A percentile compares a stretch with the other conserved stretches of the same genome.
Evolutionary conservation across 2,888 invertebrate genomes (phyloP).

Genomic region (Oscheius sp.): DNA sequence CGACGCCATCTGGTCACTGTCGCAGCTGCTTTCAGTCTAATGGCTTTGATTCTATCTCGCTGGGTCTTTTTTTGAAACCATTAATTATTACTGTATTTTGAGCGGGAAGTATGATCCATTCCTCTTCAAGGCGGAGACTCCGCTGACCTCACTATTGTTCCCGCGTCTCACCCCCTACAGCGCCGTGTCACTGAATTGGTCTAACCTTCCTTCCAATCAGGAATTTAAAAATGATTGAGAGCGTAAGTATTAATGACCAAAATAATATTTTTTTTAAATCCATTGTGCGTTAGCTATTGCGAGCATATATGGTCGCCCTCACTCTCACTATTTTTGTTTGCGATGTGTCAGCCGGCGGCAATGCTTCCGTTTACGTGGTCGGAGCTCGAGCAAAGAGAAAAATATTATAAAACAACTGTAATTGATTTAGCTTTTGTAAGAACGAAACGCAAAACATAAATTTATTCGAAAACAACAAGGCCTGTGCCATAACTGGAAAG

Average conservation of each 20-base stretch:
- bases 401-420: too few species aligned
- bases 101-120: constrained; percentile 15
- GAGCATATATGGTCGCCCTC: background rate
- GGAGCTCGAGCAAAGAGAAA: background rate
- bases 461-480: background rate
- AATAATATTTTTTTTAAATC: too few species aligned
- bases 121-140: constrained; percentile 13
- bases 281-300: too few species aligned
- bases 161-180: constrained; percentile 2
- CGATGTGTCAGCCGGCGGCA: constrained; percentile 19
- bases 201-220: constrained; percentile 4
- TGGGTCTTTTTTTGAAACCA: background rate
- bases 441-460: background rate
- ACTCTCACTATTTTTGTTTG: constrained; percentile 13
- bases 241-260: background rate
- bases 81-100: too few species aligned
- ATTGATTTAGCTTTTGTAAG: too few species aligned
- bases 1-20: constrained; percentile 22
- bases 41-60: background rate
- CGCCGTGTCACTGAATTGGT: constrained; percentile 8
- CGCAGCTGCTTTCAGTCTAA: background rate
- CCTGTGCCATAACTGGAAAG: background rate
- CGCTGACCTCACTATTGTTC: constrained; percentile 22
- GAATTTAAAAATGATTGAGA: background rate
- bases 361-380: constrained; percentile 5